Conservation (phyloP, 2,797 vertebrate genomes). For the Sebastolobus alascanus region DNA sequence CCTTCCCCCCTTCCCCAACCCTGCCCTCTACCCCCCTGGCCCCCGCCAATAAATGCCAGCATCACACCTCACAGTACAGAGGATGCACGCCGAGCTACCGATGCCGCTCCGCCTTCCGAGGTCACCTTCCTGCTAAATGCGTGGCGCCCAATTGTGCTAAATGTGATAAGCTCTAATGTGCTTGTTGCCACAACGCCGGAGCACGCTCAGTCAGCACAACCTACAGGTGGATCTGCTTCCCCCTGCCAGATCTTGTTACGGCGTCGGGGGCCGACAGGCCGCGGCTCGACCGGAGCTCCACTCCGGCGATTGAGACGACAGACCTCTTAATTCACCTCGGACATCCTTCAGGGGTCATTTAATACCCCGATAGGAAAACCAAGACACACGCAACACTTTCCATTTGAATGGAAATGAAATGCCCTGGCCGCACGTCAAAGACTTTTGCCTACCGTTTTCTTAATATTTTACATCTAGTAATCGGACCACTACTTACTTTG, state of each 20-base stretch:
- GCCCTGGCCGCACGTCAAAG: conserved; percentile 62
- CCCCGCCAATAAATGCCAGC: conserved; percentile 83
- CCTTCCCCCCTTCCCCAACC: conserved; percentile 10
- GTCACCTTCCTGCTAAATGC: conserved; percentile 83
- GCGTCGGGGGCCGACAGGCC: conserved; percentile 30
- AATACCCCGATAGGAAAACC: conserved; percentile 73
- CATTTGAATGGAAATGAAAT: conserved; percentile 65
- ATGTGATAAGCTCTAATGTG: conserved; percentile 73
- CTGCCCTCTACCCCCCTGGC: conserved; percentile 52
- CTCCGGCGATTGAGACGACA: conserved; percentile 74
- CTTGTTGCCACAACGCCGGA: conserved; percentile 63
- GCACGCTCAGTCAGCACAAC: conserved; percentile 76
- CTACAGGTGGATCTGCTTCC: conserved; percentile 83
- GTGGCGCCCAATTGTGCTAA: conserved; percentile 60
- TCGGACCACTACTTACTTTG: conserved; percentile 65
- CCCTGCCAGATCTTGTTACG: conserved; percentile 78
- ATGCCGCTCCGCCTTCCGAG: conserved; percentile 54
- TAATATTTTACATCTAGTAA: conserved; percentile 68
- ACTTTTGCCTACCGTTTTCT: conserved; percentile 59
- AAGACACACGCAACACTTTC: conserved; percentile 67
- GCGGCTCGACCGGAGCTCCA: conserved; percentile 53
- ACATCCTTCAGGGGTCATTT: conserved; percentile 78
- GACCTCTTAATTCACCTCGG: conserved; percentile 77
- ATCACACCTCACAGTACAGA: conserved; percentile 75
- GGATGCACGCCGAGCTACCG: conserved; percentile 51